Base-by-base conservation (phyloP, 1,140 invertebrate species). In the Drosophila seguyi region DNA sequence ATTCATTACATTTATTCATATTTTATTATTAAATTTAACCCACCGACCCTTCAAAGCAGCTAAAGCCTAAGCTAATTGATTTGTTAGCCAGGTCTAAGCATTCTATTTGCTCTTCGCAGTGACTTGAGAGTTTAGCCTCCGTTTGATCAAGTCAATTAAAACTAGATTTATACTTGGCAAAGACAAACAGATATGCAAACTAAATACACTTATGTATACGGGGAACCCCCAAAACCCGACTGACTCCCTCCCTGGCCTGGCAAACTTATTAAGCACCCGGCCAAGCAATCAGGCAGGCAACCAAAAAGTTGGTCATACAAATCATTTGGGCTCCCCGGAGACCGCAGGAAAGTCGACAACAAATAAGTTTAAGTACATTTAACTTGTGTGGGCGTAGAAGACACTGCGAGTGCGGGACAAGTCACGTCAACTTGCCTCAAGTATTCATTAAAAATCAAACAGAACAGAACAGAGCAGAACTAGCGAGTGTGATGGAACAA, bases 301-400 rank as follows among this genome's bases (percentile, higher is more conserved):
- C 68, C 71, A 13, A 75, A 74, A 79, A 79, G 77, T 79, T 79
- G 69, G 77, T 74, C 77, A 80, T 80, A 79, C 77, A 79, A 79
- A 79, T 79, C 77, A 79, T 80, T 80, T 79, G 77, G 69, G 34
- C 22, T 50, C 50, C 68, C 61, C 22, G 39, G 62, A 65, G 67
- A 65, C 68, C 58, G 61, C 39, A 59, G 50, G 62, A 61, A 79
- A 75, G 69, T 80, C 69, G 69, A 80, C 69, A 79, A 80, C 77
- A 79, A 79, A 80, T 79, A 80, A 80, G 77, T 79, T 79, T 80
- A 79, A 80, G 77, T 79, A 75, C 77, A 75, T 74, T 79, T 79
- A 79, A 80, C 77, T 79, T 80, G 79, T 79, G 75, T 72, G 75
- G 75, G 44, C 55, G 25, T 14, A 7, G 38, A 31, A 66, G 55